Percentiles rank a stretch among this genome's conserved stretches.
phyloP scores from a whole-genome alignment of 1,140 invertebrate genomes.

The Dermatophagoides farinae region DNA sequence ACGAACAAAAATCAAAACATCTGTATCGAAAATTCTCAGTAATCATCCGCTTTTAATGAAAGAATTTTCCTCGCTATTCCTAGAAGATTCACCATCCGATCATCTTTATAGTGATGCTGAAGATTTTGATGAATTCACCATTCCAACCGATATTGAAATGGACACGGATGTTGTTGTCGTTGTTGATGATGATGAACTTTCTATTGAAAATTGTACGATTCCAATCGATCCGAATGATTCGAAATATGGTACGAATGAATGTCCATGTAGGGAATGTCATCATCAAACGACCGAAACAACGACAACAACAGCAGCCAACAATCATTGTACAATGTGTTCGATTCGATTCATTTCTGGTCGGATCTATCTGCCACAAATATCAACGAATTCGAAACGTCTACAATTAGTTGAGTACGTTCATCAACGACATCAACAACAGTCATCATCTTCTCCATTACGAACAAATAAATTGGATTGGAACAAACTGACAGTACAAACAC shows the following conservation, averaged over 20 bases:
- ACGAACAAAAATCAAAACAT: constrained; percentile 2
- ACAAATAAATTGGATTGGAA: background rate
- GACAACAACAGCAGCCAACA: background rate
- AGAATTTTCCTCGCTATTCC: constrained; percentile 13
- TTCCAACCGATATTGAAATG: background rate
- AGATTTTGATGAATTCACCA: constrained; percentile 15
- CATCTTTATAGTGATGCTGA: constrained; percentile 8
- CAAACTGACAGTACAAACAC: background rate
- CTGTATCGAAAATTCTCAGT: constrained; percentile 8
- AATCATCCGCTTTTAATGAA: constrained; percentile 10
- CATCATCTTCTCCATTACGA: background rate
- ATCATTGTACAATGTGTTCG: constrained; percentile 10
- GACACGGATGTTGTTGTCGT: background rate
- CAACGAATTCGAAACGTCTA: background rate
- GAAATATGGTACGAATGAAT: constrained; percentile 13
- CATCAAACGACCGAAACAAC: background rate
- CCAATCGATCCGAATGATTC: constrained; percentile 1
- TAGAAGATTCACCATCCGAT: constrained; percentile 8
- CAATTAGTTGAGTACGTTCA: constrained; percentile 6
- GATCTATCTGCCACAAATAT: constrained; percentile 8
- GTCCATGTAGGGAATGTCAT: constrained; percentile 13
- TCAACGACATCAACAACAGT: background rate
- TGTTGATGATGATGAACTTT: background rate
- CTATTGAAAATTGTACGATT: constrained; percentile 2
- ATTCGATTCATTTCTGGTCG: constrained; percentile 12